Evolutionary conservation across 2,888 invertebrate species (phyloP), one percentile per base, ranked within the genome.

Genomic region (Ormia ochracea): DNA sequence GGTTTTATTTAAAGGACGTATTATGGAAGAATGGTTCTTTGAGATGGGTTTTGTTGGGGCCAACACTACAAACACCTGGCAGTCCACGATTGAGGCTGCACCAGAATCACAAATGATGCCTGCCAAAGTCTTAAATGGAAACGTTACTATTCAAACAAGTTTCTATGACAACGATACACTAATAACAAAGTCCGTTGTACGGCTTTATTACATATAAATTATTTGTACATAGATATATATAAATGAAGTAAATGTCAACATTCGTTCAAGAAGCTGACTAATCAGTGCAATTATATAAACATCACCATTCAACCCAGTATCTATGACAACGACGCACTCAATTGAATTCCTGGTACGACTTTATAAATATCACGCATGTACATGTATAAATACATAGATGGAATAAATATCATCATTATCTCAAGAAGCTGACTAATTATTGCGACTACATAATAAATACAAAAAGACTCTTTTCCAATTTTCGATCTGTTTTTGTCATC

Each of bases 61-160:
- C 1, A 97, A 97, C 85, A 99, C 99, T 7, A 99, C 98, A 48
- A 99, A 99, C 90, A 99, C 99, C 10, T 99, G 99, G 99, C 99
- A 99, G 90, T 98, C 97, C 68, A 93, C 98, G 73, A 98, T 99
- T 85, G 98, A 99, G 90, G 99, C 99, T 10, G 99, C 99, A 0
- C 99, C 99, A 0, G 99, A 99, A 90, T 97, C 97, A 68, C 98
- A 99, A 91, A 99, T 99, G 99, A 98, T 99, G 97, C 99, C 99
- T n/a, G 98, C 99, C 4, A 96, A 96, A 89, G 94, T 99, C 81
- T 92, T 99, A 83, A 99, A 97, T 91, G 98, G 98, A 9, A 98
- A 98, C 88, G 95, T 98, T 63, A 96, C 98, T 26, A 98, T 98
- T 83, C 98, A 98, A 91, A 98, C 98, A 0, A 96, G 96, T 89